A percentile compares a stretch with the other conserved stretches of the same genome.
These are phyloP conservation scores for Drosophila neoperkinsi DNA, from an alignment of 2,888 invertebrate species.

Conservation along the genomic window DNA sequence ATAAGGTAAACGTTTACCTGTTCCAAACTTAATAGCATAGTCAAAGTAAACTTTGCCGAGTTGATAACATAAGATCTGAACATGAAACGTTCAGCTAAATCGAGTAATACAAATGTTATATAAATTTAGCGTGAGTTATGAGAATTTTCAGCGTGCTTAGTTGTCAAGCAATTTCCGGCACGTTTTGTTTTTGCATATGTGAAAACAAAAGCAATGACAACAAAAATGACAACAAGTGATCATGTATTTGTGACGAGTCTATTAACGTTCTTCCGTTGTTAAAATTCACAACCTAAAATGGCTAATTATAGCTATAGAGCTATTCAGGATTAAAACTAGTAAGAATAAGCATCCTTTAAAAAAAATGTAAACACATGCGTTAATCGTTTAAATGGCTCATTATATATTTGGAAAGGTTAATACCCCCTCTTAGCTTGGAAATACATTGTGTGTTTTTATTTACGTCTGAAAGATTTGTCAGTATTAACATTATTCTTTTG, in stretches of 20 bases:
- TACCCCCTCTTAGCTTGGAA: slow-evolving; percentile 40
- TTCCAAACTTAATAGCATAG: slow-evolving; percentile 6
- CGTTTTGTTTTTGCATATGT: slow-evolving; percentile 57
- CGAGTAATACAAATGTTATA: slow-evolving; percentile 58
- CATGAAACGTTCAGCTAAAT: slow-evolving; percentile 50
- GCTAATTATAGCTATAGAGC: background rate
- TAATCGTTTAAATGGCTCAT: background rate
- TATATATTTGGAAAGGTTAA: slow-evolving; percentile 3
- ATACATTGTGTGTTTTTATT: slow-evolving; percentile 62
- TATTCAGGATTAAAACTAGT: background rate
- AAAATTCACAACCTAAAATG: slow-evolving; percentile 13
- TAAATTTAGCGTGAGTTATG: slow-evolving; percentile 55
- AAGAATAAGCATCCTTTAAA: slow-evolving; percentile 12
- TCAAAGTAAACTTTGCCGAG: background rate
- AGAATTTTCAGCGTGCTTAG: slow-evolving; percentile 47
- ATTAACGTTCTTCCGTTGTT: slow-evolving; percentile 44
- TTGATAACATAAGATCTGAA: slow-evolving; percentile 29
- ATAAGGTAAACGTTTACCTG: background rate
- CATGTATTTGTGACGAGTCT: slow-evolving; percentile 57
- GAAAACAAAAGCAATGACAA: slow-evolving; percentile 24
- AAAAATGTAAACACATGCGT: background rate
- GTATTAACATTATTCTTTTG: slow-evolving; percentile 44
- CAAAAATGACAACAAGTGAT: slow-evolving; percentile 14
- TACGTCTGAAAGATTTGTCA: slow-evolving; percentile 56
- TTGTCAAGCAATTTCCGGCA: slow-evolving; percentile 76